Evolutionary conservation across 2,113 vertebrate species (phyloP).

Genomic region (Hipposideros armiger): DNA sequence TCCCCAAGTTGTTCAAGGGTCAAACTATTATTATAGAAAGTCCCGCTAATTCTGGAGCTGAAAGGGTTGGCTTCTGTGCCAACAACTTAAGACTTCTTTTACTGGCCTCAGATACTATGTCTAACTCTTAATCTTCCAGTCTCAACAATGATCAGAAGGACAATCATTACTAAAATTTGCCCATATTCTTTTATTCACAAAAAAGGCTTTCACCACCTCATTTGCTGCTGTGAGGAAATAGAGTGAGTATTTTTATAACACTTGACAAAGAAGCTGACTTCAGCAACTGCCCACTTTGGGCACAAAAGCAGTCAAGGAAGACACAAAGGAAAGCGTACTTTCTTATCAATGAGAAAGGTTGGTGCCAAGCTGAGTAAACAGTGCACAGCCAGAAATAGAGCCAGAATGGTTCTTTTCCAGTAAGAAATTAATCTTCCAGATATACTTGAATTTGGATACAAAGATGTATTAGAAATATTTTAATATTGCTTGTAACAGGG

Average conservation of each 20-base stretch:
- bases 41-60: neutral
- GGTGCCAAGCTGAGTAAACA: neutral
- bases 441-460: neutral
- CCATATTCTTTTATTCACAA: neutral
- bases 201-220: neutral
- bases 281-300: neutral
- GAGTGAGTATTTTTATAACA: neutral
- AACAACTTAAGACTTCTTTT: neutral
- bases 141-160: neutral
- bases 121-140: neutral
- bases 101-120: neutral
- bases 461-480: neutral
- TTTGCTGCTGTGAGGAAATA: neutral
- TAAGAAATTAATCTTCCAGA: neutral
- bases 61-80: neutral
- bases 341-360: neutral
- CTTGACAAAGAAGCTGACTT: neutral
- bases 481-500: neutral
- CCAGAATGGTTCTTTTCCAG: neutral
- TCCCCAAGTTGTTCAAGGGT: neutral
- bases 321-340: neutral
- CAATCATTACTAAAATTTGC: neutral
- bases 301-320: neutral
- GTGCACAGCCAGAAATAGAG: neutral
- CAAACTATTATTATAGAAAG: neutral